Conservation (phyloP, 2,113 vertebrate species). For the Sinocyclocheilus anophthalmus region DNA sequence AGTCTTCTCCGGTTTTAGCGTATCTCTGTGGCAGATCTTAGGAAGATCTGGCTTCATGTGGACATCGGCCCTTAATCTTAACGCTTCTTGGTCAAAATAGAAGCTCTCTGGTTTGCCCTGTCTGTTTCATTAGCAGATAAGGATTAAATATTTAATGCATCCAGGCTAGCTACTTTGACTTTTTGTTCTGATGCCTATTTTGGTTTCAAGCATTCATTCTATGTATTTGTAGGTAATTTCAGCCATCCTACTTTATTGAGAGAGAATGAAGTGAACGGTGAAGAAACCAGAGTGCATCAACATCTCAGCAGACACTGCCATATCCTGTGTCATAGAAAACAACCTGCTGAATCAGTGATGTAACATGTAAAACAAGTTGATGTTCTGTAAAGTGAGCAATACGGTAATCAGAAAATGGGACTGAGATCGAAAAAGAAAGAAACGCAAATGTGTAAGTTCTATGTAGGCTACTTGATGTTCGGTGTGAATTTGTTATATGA, state of each 20-base stretch:
- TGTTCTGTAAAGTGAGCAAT: not conserved
- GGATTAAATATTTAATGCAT: constrained; percentile 16
- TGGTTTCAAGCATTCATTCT: not conserved
- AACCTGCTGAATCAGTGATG: constrained; percentile 41
- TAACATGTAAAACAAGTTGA: not conserved
- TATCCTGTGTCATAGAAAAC: constrained; percentile 68
- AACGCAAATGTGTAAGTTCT: constrained; percentile 1
- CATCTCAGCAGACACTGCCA: constrained; percentile 47
- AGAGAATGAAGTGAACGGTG: not conserved
- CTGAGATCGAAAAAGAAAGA: constrained; percentile 32
- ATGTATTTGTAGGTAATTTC: constrained; percentile 63
- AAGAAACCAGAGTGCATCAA: constrained; percentile 58
- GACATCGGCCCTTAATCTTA: not conserved
- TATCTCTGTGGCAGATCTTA: too few species aligned
- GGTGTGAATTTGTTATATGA: not conserved
- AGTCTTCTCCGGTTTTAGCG: too few species aligned
- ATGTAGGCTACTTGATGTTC: not conserved
- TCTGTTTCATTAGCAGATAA: constrained; percentile 70
- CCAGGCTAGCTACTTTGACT: not conserved
- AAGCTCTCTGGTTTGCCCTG: constrained; percentile 54
- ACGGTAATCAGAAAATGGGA: constrained; percentile 58
- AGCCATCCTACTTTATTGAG: constrained; percentile 57
- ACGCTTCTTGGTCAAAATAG: constrained; percentile 25
- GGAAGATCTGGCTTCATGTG: too few species aligned
- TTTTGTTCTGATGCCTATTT: not conserved